Percentiles rank a stretch among this genome's conserved stretches.
Conservation (phyloP, 2,113 vertebrate species). For the Macheiramphus alcinus region DNA sequence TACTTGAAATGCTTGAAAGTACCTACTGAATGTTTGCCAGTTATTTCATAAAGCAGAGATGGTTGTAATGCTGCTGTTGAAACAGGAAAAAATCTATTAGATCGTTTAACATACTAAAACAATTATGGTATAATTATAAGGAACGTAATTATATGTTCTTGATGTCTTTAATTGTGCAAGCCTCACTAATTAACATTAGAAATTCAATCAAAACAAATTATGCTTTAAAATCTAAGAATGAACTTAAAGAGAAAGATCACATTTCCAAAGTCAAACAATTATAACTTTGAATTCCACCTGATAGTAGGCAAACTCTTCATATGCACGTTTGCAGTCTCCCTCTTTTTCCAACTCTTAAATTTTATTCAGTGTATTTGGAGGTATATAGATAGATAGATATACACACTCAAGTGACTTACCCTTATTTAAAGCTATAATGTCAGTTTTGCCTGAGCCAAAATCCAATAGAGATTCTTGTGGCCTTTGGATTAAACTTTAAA, state of each 20-base stretch:
- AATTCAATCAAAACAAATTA: conserved; percentile 69
- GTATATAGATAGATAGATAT: rapidly evolving
- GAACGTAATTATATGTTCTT: conserved; percentile 71
- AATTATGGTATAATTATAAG: conserved; percentile 68
- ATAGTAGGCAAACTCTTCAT: neutral
- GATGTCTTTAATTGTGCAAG: conserved; percentile 62
- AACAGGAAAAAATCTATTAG: conserved; percentile 64
- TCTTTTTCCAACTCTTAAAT: neutral
- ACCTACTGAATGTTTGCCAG: conserved; percentile 54
- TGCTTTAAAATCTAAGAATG: conserved; percentile 58
- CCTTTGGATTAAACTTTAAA: neutral
- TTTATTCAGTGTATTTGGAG: neutral
- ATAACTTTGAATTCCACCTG: neutral
- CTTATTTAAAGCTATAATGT: neutral
- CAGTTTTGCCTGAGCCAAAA: neutral
- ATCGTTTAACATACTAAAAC: conserved; percentile 68
- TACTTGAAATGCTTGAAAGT: conserved; percentile 53
- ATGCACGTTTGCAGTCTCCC: neutral
- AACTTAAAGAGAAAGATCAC: conserved; percentile 54
- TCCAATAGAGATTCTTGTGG: neutral
- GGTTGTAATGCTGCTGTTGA: conserved; percentile 32
- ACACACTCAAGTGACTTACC: neutral
- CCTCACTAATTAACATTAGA: conserved; percentile 67
- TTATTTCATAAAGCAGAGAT: conserved; percentile 61
- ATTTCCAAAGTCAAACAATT: conserved; percentile 42